phyloP scores from a whole-genome alignment of 2,888 invertebrate species.

The Julus scanicus region DNA sequence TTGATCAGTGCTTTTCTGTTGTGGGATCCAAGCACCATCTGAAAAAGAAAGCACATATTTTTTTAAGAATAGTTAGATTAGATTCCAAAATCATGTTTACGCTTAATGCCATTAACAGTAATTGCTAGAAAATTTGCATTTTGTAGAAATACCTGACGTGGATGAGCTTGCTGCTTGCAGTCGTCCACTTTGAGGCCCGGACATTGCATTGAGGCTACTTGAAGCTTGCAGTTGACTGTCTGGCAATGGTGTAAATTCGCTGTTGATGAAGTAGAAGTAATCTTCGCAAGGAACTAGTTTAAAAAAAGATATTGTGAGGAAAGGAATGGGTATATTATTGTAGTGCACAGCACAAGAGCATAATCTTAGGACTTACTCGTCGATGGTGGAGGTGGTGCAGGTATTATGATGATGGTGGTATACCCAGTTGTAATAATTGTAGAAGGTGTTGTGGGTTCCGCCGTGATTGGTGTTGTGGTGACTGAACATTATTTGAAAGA shows the following conservation, averaged over 20 bases:
- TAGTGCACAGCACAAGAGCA: too few species aligned
- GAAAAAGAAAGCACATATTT: conserved; percentile 3
- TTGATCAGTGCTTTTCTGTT: conserved; percentile 72
- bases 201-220: conserved; percentile 67
- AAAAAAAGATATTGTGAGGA: too few species aligned
- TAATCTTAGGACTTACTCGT: neutral
- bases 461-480: conserved; percentile 59
- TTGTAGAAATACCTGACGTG: neutral
- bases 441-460: conserved; percentile 64
- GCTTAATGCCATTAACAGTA: neutral
- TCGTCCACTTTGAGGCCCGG: conserved; percentile 71
- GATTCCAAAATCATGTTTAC: too few species aligned
- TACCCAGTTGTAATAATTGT: conserved; percentile 58
- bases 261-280: conserved; percentile 54
- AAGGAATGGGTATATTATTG: too few species aligned
- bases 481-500: neutral
- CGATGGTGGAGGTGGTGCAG: neutral
- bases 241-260: conserved; percentile 68
- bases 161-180: conserved; percentile 62
- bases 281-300: conserved; percentile 58
- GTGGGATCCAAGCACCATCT: conserved; percentile 79
- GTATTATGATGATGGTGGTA: conserved; percentile 59
- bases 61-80: too few species aligned
- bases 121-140: neutral
- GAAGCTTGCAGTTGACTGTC: conserved; percentile 73